phyloP scores from a whole-genome alignment of 2,888 invertebrate genomes.

The Parnassius smintheus region DNA sequence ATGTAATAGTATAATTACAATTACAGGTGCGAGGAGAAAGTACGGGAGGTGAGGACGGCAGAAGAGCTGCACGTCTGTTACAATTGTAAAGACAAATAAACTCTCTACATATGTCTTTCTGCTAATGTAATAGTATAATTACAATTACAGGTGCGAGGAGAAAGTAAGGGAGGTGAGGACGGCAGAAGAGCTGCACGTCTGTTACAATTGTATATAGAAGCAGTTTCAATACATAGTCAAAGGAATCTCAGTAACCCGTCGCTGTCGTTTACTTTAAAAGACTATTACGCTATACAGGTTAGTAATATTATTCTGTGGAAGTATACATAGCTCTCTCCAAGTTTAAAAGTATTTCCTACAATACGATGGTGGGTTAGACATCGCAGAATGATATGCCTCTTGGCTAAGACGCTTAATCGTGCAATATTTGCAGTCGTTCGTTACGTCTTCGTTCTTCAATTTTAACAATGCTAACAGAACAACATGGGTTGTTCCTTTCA shows the following conservation, averaged over 20 bases:
- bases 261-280: conserved; percentile 84
- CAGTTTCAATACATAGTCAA: conserved; percentile 87
- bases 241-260: conserved; percentile 83
- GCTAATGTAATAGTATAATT: conserved; percentile 2
- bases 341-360: too few relatives aligned
- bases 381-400: too few relatives aligned
- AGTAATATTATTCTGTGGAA: conserved; percentile 4
- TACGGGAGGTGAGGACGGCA: conserved; percentile 78
- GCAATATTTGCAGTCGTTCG: too few relatives aligned
- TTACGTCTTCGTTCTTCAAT: too few relatives aligned
- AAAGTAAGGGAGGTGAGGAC: conserved; percentile 79
- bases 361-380: too few relatives aligned
- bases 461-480: too few relatives aligned
- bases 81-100: conserved; percentile 84
- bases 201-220: conserved; percentile 89
- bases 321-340: too few relatives aligned
- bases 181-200: conserved; percentile 81
- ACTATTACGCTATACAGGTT: conserved; percentile 89
- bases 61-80: conserved; percentile 82
- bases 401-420: too few relatives aligned
- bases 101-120: too few relatives aligned
- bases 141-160: conserved; percentile 78
- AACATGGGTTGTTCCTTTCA: too few relatives aligned
- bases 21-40: conserved; percentile 82
- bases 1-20: conserved; percentile 6